A percentile compares a stretch with the other conserved stretches of the same genome.
Evolutionary conservation across 2,113 vertebrate genomes (phyloP).

Genomic region (Anoura caudifer): DNA sequence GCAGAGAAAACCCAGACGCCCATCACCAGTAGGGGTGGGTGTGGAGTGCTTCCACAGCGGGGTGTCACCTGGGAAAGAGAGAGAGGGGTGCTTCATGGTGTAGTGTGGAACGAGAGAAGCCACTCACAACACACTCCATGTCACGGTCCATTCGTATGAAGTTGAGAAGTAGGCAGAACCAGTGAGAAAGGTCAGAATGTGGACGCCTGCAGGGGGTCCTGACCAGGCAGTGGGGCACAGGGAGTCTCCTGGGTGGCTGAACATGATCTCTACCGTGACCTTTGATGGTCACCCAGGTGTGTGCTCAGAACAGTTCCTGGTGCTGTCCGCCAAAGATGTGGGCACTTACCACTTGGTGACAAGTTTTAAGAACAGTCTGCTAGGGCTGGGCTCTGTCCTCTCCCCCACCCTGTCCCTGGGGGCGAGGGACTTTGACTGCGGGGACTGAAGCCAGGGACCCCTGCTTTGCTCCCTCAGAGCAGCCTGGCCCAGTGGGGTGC

Average conservation of each 20-base stretch:
- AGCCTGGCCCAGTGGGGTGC: constrained; percentile 72
- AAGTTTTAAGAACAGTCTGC: background rate
- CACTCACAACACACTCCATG: background rate
- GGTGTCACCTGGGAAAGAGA: background rate
- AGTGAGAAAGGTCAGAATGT: background rate
- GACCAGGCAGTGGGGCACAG: background rate
- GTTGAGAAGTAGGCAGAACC: background rate
- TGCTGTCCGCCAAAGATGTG: background rate
- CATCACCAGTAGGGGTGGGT: background rate
- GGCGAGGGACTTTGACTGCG: background rate
- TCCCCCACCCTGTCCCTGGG: no score
- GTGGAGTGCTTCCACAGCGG: background rate
- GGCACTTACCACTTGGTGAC: background rate
- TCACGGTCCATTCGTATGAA: background rate
- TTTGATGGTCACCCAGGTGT: background rate
- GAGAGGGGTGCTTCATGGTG: background rate
- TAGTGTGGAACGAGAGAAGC: background rate
- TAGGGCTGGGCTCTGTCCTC: background rate
- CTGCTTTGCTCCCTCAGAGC: constrained; percentile 56
- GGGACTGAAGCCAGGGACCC: background rate
- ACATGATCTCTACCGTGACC: background rate
- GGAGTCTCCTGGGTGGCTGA: background rate
- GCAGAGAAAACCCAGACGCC: background rate
- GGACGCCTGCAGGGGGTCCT: no score
- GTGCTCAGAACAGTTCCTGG: background rate